Conservation (phyloP, 2,888 invertebrate species). For the Chrysolina oricalcia region DNA sequence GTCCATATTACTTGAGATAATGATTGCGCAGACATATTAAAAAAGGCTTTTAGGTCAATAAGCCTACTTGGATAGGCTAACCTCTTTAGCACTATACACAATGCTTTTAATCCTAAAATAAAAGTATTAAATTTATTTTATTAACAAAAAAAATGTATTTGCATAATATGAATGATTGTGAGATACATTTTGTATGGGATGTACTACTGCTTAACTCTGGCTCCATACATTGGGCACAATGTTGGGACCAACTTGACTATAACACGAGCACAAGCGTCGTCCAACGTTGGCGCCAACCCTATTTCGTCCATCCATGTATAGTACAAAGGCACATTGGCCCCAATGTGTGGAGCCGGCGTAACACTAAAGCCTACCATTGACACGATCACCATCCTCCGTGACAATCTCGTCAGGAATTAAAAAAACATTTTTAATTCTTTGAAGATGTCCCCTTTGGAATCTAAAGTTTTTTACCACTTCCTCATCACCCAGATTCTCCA, state of each 20-base stretch:
- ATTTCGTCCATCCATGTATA: not conserved
- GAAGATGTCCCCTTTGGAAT: not conserved
- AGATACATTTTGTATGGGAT: not conserved
- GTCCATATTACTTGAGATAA: conserved; percentile 32
- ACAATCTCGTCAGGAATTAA: conserved; percentile 8
- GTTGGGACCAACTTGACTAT: conserved; percentile 4
- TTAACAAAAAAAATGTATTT: not conserved
- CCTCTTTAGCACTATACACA: conserved; percentile 10
- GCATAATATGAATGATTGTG: conserved; percentile 6
- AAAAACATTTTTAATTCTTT: conserved; percentile 6
- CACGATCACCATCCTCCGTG: not conserved
- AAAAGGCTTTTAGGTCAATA: not conserved
- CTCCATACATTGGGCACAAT: not conserved
- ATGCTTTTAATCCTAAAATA: conserved; percentile 14
- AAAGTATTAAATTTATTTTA: not conserved
- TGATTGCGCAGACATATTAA: conserved; percentile 22
- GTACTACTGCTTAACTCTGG: not conserved
- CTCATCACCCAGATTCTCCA: conserved; percentile 1
- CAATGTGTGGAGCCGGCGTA: not conserved
- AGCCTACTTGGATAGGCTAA: conserved; percentile 24
- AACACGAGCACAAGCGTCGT: not conserved
- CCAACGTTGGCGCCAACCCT: not conserved
- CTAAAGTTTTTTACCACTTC: not conserved
- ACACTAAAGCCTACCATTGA: no score
- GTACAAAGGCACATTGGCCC: not conserved